Conservation (phyloP, 2,888 invertebrate genomes). For the Agriotes lineatus region DNA sequence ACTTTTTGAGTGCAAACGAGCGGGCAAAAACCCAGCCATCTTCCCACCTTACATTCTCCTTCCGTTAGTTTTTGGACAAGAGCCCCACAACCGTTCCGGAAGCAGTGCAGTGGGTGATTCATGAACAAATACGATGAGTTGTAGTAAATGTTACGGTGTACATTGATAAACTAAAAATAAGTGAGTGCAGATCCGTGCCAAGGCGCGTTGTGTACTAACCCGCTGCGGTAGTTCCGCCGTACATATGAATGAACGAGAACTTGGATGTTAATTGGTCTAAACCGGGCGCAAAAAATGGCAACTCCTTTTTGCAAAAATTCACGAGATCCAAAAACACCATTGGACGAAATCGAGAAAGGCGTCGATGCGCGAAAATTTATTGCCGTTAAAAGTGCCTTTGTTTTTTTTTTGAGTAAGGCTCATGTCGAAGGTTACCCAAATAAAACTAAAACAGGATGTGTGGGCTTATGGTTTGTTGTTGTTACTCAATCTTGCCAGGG, state of each 20-base stretch:
- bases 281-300: constrained; percentile 47
- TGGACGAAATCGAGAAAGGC: constrained; percentile 47
- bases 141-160: constrained; percentile 13
- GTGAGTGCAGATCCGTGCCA: constrained; percentile 34
- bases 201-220: constrained; percentile 46
- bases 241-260: constrained; percentile 49
- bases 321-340: constrained; percentile 36
- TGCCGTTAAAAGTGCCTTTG: constrained; percentile 30
- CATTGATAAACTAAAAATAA: constrained; percentile 36
- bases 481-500: constrained; percentile 45
- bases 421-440: constrained; percentile 39
- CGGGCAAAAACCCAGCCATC: constrained; percentile 40
- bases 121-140: constrained; percentile 35
- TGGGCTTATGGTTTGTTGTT: constrained; percentile 48
- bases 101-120: constrained; percentile 40
- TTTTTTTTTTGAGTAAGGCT: constrained; percentile 19
- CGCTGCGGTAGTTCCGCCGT: constrained; percentile 40
- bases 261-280: constrained; percentile 50
- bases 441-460: constrained; percentile 47
- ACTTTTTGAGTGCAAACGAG: constrained; percentile 41
- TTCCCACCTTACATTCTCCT: constrained; percentile 37
- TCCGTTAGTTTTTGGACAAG: constrained; percentile 14
- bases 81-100: constrained; percentile 24
- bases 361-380: constrained; percentile 40
- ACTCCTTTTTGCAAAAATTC: constrained; percentile 47